Base-by-base conservation (phyloP, 2,888 invertebrate genomes). In the Ichneumon xanthorius region DNA sequence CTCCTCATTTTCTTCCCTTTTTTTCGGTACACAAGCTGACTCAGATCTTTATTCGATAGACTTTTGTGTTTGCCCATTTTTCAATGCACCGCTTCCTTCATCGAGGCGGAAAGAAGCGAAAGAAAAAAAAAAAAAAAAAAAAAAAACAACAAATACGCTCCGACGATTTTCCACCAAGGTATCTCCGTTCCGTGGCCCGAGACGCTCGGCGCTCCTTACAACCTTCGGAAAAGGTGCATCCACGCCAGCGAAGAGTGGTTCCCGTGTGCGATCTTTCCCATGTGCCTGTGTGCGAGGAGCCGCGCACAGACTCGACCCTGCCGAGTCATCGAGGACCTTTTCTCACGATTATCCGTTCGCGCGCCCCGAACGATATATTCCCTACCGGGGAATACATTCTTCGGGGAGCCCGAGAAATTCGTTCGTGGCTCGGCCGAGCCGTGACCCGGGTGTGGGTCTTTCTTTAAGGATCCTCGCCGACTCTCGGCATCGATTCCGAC, bases 401-500 rank as follows among this genome's bases (percentile, higher is more conserved):
- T 50, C 40, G 50, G 58, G 75, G 33, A 63, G 48, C 33, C 26
- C 16, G 61, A 63, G 50, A 65, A 76, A 76, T 76, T 76, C 75
- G 65, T 45, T 22, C 75, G 50, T 50, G 63, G 50, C 50, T 63
- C 30, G 53, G 30, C 16, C 30, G 19, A 53, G 53, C 14, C 45
- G 45, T 45, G 45, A 45, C 45, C 45, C 53, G 53, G 61, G 61
- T 26, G 16, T 7, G 9, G 33, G 61, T 63, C 16, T 63, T 63
- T n/a, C 80, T 78, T 19, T 73, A 63, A 78, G 85, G 78, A 81
- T 84, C 77, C 71, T 73, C 16, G 0, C 26, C 55, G 61, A 33
- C 78, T 63, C 61, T 80, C 48, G 78, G 81, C 85, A 85, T 85
- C 81, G 82, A 82, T 82, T 82, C 45, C 78, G 33, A 50, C 22